Evolutionary conservation across 1,140 invertebrate genomes (phyloP).

Genomic region (Uloborus diversus): DNA sequence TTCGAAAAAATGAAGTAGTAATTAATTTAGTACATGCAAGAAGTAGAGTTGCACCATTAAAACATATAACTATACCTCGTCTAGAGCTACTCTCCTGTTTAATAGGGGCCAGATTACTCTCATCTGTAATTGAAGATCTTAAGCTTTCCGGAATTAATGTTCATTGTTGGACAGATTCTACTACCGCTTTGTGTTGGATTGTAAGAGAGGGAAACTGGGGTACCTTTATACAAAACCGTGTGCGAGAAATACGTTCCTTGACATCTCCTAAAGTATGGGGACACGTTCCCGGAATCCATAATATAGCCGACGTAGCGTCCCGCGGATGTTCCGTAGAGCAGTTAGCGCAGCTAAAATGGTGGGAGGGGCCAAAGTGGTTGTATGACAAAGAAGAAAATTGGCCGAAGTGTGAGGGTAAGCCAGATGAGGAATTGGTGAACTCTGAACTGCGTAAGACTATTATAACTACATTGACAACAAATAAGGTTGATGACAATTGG

Average conservation of each 20-base stretch:
- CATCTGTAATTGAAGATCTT: not conserved
- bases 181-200: not conserved
- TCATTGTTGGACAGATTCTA: slow-evolving; percentile 28
- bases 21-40: slow-evolving; percentile 18
- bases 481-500: slow-evolving; percentile 6
- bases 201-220: too few relatives aligned
- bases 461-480: not conserved
- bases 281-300: not conserved
- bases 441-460: slow-evolving; percentile 17
- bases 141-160: not conserved
- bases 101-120: not conserved
- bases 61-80: slow-evolving; percentile 5
- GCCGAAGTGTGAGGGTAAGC: slow-evolving; percentile 29
- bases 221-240: too few relatives aligned
- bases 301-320: slow-evolving; percentile 8
- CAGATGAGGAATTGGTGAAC: slow-evolving; percentile 27
- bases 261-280: too few relatives aligned
- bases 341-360: not conserved
- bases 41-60: slow-evolving; percentile 16
- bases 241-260: too few relatives aligned
- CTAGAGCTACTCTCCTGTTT: slow-evolving; percentile 11
- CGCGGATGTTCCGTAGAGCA: not conserved
- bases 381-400: not conserved
- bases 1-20: not conserved
- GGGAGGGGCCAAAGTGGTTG: slow-evolving; percentile 38